A percentile compares a stretch with the other conserved stretches of the same genome.
phyloP scores from a whole-genome alignment of 2,888 invertebrate genomes.

The Plebejus anna region DNA sequence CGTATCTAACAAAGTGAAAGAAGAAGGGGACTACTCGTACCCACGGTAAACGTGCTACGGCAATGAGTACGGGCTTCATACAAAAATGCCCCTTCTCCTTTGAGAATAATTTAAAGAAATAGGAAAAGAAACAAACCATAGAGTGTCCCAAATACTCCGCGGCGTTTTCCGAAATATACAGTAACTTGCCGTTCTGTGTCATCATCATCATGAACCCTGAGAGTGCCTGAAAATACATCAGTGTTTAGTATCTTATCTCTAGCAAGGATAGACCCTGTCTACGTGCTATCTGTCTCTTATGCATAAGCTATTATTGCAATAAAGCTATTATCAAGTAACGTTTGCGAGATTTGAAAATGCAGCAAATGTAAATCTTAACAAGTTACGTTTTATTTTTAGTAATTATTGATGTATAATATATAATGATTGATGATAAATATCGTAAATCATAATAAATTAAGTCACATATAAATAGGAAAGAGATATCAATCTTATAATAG shows the following conservation, averaged over 20 bases:
- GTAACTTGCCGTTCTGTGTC: slow-evolving; percentile 98
- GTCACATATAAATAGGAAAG: no score
- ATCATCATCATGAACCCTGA: slow-evolving; percentile 99
- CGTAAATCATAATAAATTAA: no score
- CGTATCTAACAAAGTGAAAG: neutral
- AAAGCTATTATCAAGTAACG: neutral
- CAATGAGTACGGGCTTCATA: neutral
- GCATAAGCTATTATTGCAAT: neutral
- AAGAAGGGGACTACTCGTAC: neutral
- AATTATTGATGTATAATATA: no score
- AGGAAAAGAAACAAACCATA: slow-evolving; percentile 83
- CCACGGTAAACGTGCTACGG: no score
- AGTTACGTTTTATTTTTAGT: no score
- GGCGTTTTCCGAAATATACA: slow-evolving; percentile 99
- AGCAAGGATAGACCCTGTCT: neutral
- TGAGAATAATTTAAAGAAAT: neutral
- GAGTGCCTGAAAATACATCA: slow-evolving; percentile 90
- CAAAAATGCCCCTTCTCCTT: neutral
- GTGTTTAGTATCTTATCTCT: slow-evolving; percentile 46
- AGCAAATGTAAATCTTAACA: no score
- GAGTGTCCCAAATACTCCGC: slow-evolving; percentile 99
- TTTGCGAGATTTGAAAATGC: no score
- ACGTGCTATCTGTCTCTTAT: neutral
- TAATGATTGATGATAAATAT: no score
- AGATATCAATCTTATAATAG: no score